Conservation (phyloP, 2,888 invertebrate genomes). For the Euspilapteryx auroguttella region DNA sequence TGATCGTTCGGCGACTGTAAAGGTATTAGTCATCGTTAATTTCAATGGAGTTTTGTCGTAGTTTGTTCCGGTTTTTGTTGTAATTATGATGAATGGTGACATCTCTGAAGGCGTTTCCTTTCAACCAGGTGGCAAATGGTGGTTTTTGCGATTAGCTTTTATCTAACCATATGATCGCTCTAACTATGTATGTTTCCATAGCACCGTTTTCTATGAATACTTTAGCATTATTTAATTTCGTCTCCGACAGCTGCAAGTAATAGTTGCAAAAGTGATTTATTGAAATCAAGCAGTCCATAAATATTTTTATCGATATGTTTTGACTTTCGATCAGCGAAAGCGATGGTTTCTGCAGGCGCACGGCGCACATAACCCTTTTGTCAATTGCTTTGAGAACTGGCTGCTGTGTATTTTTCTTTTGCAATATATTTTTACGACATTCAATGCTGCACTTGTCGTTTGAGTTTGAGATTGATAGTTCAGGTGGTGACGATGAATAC, state of each 20-base stretch:
- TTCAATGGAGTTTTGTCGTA: constrained; percentile 18
- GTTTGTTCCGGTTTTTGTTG: constrained; percentile 18
- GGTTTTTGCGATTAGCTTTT: constrained; percentile 12
- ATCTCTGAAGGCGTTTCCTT: constrained; percentile 20
- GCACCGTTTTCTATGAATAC: too few relatives aligned
- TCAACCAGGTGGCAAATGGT: constrained; percentile 20
- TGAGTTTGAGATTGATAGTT: too few relatives aligned
- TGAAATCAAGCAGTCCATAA: constrained; percentile 7
- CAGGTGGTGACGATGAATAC: too few relatives aligned
- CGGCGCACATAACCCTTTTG: constrained; percentile 17
- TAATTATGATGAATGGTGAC: constrained; percentile 33
- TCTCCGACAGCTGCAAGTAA: too few relatives aligned
- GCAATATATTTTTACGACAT: constrained; percentile 33
- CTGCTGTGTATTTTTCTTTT: constrained; percentile 35
- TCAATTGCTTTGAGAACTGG: too few relatives aligned
- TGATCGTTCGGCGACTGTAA: too few relatives aligned
- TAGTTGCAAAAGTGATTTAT: too few relatives aligned
- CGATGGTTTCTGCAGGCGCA: constrained; percentile 15
- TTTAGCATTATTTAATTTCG: too few relatives aligned
- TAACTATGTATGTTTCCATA: too few relatives aligned
- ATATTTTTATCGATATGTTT: constrained; percentile 22
- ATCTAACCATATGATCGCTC: too few relatives aligned
- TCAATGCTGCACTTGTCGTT: too few relatives aligned
- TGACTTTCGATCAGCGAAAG: constrained; percentile 37
- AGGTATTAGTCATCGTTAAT: too few relatives aligned